Base-by-base conservation (phyloP, 1,140 invertebrate species). In the Ctenoplectra terminalis region DNA sequence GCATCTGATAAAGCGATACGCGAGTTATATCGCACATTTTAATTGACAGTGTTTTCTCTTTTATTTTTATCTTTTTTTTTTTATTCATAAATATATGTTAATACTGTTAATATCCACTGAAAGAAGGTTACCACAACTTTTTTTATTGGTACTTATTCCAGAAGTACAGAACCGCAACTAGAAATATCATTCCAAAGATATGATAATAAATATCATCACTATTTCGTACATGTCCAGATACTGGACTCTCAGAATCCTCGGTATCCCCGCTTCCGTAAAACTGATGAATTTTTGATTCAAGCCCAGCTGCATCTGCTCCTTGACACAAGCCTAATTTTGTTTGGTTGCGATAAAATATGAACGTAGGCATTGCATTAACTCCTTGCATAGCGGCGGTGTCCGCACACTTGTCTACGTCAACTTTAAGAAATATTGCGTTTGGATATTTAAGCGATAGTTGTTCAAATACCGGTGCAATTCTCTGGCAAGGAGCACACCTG, bases 301-400 rank as follows among this genome's bases (percentile, higher is more conserved):
- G 92, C 1, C 95, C 95, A 61, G 92, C 93, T 13, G 97, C 94
- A 94, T 99, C 97, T 1, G 98, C 98, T 20, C 98, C 98, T 94
- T 97, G 96, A 61, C 98, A 94, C 20, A 95, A 92, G 89, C 97
- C 97, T 86, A 99, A 94, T 94, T 97, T 97, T n/a, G 95, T 81
- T 43, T 90, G 86, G 91, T 99, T 99, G 82, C 96, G 96, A 91
- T 98, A 99, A 90, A 99, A 98, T 81, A 99, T 97, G 91, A 99
- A 99, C 9, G 99, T 99, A 11, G 99, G 99, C 98, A 99, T 99
- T 3, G 98, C 98, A 81, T 95, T 96, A 26, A 99, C 97, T 58
- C 97, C 97, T 91, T 99, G 96, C 31, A 94, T 94, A 34, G 96
- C 95, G 2, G 98, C 98, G 43, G 97, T 98, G 89, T 98, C 98